A percentile compares a stretch with the other conserved stretches of the same genome.
Conservation (phyloP, 2,113 vertebrate species). For the Candoia aspera region DNA sequence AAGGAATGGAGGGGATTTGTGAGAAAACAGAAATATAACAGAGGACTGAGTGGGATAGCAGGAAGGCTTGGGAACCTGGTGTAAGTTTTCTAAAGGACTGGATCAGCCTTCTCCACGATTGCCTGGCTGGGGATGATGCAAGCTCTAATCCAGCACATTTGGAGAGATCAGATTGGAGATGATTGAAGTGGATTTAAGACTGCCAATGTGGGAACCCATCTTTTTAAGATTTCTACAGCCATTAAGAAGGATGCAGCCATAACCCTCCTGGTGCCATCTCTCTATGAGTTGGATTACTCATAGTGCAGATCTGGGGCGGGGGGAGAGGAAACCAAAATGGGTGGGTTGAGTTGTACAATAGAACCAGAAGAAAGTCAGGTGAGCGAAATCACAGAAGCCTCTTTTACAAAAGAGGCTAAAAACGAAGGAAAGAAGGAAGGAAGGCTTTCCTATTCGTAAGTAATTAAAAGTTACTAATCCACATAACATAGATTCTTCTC, state of each 20-base stretch:
- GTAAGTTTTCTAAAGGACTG: neutral
- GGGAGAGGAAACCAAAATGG: neutral
- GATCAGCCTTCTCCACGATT: neutral
- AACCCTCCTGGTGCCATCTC: neutral
- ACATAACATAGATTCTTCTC: slow-evolving; percentile 49
- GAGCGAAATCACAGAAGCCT: neutral
- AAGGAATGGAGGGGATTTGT: too few relatives aligned
- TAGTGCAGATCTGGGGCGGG: neutral
- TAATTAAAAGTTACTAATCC: neutral
- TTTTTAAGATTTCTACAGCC: neutral
- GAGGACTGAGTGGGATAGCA: neutral
- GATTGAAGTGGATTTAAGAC: neutral
- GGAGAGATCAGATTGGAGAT: neutral
- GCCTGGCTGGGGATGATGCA: neutral
- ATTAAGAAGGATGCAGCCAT: neutral
- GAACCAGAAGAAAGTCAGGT: neutral
- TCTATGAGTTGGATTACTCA: neutral
- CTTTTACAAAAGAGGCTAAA: neutral
- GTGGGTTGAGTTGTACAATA: neutral
- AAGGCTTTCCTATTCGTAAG: neutral
- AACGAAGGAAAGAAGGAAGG: too few relatives aligned
- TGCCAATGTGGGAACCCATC: neutral
- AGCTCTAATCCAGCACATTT: neutral
- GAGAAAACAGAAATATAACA: neutral
- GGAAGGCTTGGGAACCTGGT: neutral